Conservation (phyloP, 2,113 vertebrate species). For the Anas platyrhynchos region DNA sequence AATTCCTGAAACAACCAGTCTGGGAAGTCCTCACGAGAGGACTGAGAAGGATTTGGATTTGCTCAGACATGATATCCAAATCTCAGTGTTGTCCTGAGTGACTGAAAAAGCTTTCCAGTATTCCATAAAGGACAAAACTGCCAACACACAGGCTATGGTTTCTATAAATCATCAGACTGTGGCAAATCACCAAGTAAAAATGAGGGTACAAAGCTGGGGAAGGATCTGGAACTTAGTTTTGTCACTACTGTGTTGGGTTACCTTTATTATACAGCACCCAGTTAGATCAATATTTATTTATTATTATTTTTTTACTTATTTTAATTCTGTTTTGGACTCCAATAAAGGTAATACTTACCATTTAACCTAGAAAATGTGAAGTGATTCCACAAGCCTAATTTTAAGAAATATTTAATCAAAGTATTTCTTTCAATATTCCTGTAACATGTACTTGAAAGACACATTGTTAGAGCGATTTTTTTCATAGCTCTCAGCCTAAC, state of each 20-base stretch:
- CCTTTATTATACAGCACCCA: neutral
- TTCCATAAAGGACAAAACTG: neutral
- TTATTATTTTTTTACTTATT: neutral
- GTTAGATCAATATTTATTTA: neutral
- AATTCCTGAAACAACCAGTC: neutral
- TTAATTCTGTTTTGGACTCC: neutral
- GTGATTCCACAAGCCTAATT: neutral
- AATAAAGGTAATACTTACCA: neutral
- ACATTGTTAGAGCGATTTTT: neutral
- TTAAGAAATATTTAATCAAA: neutral
- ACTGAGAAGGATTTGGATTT: neutral
- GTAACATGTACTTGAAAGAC: neutral
- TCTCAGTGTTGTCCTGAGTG: neutral
- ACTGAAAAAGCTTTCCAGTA: neutral
- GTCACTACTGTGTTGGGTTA: neutral
- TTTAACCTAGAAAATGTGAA: neutral
- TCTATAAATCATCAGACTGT: neutral
- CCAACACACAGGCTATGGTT: fast-evolving
- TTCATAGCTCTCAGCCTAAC: neutral
- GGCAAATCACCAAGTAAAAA: neutral
- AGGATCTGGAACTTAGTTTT: neutral
- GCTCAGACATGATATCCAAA: neutral
- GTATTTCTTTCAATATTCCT: neutral
- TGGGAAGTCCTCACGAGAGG: neutral
- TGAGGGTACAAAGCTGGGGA: neutral